Evolutionary conservation across 2,797 vertebrate genomes (phyloP).

Genomic region (Muscicapa comitata): DNA sequence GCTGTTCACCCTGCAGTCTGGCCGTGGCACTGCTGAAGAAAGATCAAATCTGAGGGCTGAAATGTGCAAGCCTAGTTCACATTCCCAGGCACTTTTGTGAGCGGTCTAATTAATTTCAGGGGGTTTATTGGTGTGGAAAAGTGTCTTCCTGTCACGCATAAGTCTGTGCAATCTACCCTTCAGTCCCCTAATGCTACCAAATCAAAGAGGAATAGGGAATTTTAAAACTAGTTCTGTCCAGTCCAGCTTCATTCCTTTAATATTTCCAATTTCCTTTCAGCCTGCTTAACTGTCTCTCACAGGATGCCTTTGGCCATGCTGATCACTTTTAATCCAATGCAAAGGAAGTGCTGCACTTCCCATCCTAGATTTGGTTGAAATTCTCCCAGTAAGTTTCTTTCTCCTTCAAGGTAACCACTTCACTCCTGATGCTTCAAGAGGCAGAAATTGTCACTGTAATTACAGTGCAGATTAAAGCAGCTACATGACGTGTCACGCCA

Average conservation of each 20-base stretch:
- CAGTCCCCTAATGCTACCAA: background rate
- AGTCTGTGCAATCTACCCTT: background rate
- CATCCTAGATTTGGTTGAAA: background rate
- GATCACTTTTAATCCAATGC: constrained; percentile 16
- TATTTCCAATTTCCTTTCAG: constrained; percentile 47
- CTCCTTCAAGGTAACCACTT: constrained; percentile 6
- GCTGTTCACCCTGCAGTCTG: background rate
- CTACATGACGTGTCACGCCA: background rate
- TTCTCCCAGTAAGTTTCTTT: background rate
- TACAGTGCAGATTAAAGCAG: background rate
- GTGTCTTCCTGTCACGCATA: background rate
- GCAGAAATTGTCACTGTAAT: constrained; percentile 35
- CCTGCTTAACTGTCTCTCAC: constrained; percentile 14
- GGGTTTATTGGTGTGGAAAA: constrained; percentile 25
- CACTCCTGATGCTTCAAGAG: constrained; percentile 16
- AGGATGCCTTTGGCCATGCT: background rate
- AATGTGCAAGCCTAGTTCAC: background rate
- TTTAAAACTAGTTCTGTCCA: constrained; percentile 44
- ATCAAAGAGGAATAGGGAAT: constrained; percentile 52
- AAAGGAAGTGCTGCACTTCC: background rate
- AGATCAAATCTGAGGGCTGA: background rate
- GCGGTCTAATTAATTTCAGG: constrained; percentile 19
- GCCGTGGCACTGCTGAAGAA: background rate
- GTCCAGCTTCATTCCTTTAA: constrained; percentile 36
- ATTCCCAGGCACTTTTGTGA: background rate